Evolutionary conservation across 1,140 invertebrate species (phyloP), one percentile per base, ranked within the genome.

Genomic region (Polypedilum pembai): DNA sequence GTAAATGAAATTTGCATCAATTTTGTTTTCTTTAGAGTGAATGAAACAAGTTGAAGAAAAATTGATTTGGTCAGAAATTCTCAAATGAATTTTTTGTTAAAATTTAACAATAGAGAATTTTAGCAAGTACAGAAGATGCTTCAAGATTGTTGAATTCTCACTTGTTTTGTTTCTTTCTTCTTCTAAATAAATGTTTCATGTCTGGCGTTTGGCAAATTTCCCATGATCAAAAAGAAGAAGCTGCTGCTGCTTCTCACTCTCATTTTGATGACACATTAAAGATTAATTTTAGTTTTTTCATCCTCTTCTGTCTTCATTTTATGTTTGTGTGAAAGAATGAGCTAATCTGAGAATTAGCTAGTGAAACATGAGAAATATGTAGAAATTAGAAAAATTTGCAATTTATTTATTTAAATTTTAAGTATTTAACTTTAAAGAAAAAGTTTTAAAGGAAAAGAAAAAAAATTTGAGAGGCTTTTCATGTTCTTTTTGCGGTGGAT

Each of bases 241-340:
- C 24, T 33, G 2, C 5, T 5, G 8, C 45, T 45, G 3, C 7
- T 10, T 21, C 17, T 18, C 24, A 33, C n/a, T 33, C 24, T 33
- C 24, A 33, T 33, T 7, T 8, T 10, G 65, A 69, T 69, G 65
- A 69, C 65, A 66, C 18, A 69, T 20, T 18, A 18, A 69, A 69
- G 65, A 69, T 69, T 69, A 69, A 69, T 69, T 69, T 69, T 69
- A 69, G 65, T 69, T n/a, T 20, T 4, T 69, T 69, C 18, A 69
- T 69, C 10, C 3, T 69, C 65, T 20, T 18, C 15, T 69, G 17
- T 69, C 65, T 69, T 69, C 45, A 56, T 12, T 56, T 12, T 56
- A 33, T 33, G n/a, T n/a, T n/a, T n/a, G 24, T 33, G 24, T 33
- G 24, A 33, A 33, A 33, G 24, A 33, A 33, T 33, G 24, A 33